Evolutionary conservation across 2,797 vertebrate genomes (phyloP), one percentile per base, ranked within the genome.

Genomic region (Ficedula albicollis): DNA sequence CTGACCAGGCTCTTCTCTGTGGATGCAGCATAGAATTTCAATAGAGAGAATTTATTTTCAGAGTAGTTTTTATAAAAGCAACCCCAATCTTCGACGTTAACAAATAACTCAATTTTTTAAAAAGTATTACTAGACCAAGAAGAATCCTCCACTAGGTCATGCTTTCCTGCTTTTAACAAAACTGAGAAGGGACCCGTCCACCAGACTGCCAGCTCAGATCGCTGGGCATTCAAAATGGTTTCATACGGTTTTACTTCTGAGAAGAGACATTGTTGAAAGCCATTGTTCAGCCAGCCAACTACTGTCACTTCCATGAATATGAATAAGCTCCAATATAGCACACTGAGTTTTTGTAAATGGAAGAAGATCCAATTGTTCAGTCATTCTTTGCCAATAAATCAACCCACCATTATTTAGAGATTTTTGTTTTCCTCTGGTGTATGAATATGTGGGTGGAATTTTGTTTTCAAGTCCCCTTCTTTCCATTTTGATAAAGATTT

Each of bases 321-420:
- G 87, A 97, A 94, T 94, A 90, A 96, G 91, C 62, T 93, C 80
- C 73, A 87, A 87, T 80, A 95, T 58, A 95, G 88, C 94, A 90
- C 95, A 92, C 56, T 6, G 39, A 96, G 74, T 94, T 96, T 78
- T 86, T 85, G 51, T 86, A 96, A 84, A 93, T 58, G 32, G 36
- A 89, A 59, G 83, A 91, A 80, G 59, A 90, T 63, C 56, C 68
- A 54, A 86, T 91, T 73, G 69, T 72, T 90, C 70, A 17, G 69
- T 79, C 84, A 84, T 81, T 88, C 78, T 93, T 89, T 85, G 78
- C 73, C 91, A 95, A 85, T 81, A 93, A 90, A 93, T 63, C 75
- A 91, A 81, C 49, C 11, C 8, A 1, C 29, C 56, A 60, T 70
- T 88, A 84, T 68, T 94, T 56, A 60, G 52, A 77, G 39, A 43